These are phyloP conservation scores for Phortica magna DNA, from an alignment of 2,888 invertebrate genomes.

Conservation along the genomic window DNA sequence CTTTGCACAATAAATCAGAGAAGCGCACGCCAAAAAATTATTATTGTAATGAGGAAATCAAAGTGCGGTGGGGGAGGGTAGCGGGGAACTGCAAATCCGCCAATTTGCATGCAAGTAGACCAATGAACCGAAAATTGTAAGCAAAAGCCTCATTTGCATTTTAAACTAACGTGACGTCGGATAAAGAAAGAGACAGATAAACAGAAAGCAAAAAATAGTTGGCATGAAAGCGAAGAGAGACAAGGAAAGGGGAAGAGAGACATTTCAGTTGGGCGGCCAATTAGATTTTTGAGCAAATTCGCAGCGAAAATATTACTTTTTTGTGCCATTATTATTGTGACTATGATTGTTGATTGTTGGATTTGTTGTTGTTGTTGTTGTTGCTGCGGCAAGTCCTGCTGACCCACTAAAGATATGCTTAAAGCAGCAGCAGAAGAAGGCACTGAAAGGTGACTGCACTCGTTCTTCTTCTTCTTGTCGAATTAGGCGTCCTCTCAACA, in stretches of 20 bases:
- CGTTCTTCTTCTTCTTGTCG: not conserved
- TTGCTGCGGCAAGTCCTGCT: conserved; percentile 6
- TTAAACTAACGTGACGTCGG: not conserved
- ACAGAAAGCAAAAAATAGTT: not conserved
- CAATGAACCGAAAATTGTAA: conserved; percentile 1
- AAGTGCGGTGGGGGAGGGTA: not conserved
- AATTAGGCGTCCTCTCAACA: not conserved
- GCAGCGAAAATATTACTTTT: not conserved
- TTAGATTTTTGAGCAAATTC: not conserved
- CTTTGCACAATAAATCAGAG: too few species aligned
- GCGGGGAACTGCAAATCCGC: not conserved
- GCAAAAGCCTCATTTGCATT: conserved; percentile 2
- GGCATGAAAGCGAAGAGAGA: not conserved
- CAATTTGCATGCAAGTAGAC: not conserved
- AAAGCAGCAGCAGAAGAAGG: not conserved
- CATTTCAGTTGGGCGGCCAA: too few species aligned
- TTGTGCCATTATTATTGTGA: not conserved
- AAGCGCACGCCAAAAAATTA: too few species aligned
- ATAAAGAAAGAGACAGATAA: not conserved
- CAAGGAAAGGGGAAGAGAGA: not conserved
- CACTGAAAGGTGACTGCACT: conserved; percentile 21
- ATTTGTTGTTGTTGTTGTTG: not conserved
- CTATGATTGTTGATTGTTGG: not conserved
- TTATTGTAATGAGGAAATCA: too few species aligned
- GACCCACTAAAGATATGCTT: conserved; percentile 16